Percentiles rank a stretch among this genome's conserved stretches.
Evolutionary conservation across 2,888 invertebrate species (phyloP).

Genomic region (Hypolimnas misippus): DNA sequence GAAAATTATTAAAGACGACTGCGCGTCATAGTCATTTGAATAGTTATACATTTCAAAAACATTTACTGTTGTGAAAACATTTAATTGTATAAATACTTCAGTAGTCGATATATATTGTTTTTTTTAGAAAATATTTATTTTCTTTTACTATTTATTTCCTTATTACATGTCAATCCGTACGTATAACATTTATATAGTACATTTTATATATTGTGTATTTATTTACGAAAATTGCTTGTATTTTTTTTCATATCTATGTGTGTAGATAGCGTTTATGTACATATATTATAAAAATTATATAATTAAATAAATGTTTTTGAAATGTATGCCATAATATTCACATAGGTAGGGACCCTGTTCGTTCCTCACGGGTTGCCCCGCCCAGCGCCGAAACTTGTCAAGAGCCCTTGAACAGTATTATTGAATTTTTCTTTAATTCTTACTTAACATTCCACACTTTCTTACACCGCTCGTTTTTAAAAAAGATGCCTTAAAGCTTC

Average conservation of each 20-base stretch:
- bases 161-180: not conserved
- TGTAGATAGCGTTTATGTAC: slow-evolving; percentile 29
- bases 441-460: slow-evolving; percentile 72
- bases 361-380: slow-evolving; percentile 74
- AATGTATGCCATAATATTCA: slow-evolving; percentile 71
- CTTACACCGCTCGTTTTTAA: slow-evolving; percentile 56
- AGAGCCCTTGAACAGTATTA: slow-evolving; percentile 61
- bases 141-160: not conserved
- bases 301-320: slow-evolving; percentile 58
- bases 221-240: not conserved
- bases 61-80: slow-evolving; percentile 30
- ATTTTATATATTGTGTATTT: slow-evolving; percentile 8
- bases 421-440: slow-evolving; percentile 62
- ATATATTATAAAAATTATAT: slow-evolving; percentile 28
- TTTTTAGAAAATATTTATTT: not conserved
- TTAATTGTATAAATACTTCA: not conserved
- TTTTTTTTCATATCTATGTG: slow-evolving; percentile 1
- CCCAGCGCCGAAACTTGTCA: slow-evolving; percentile 76
- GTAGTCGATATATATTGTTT: not conserved
- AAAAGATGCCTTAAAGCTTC: slow-evolving; percentile 54
- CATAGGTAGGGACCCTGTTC: slow-evolving; percentile 68
- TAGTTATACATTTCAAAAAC: slow-evolving; percentile 77
- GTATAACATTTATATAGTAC: not conserved
- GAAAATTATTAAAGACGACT: slow-evolving; percentile 58
- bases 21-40: slow-evolving; percentile 63